Percentiles rank a stretch among this genome's conserved stretches.
Evolutionary conservation across 2,797 vertebrate genomes (phyloP).

Genomic region (Anomalospiza imberbis): DNA sequence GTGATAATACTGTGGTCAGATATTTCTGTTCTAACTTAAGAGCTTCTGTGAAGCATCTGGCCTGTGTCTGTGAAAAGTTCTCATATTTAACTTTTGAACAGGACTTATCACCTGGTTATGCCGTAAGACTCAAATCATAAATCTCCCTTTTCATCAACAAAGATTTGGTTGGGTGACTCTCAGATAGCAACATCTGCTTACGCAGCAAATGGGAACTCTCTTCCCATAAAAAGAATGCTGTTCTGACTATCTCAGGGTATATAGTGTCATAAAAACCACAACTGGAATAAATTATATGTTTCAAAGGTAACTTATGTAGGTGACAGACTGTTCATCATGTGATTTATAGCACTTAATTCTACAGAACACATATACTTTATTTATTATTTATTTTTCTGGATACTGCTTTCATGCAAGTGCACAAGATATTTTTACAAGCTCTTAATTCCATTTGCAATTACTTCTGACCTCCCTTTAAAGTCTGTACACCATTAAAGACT

Average conservation of each 20-base stretch:
- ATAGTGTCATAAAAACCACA: background rate
- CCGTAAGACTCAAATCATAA: slow-evolving; percentile 3
- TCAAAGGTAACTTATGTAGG: background rate
- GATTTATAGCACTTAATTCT: background rate
- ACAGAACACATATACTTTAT: background rate
- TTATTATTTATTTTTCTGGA: background rate
- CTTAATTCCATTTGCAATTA: background rate
- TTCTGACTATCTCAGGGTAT: background rate
- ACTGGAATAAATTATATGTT: background rate
- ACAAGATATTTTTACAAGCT: background rate
- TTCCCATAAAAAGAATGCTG: background rate
- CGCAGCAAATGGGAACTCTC: background rate
- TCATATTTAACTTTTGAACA: slow-evolving; percentile 21
- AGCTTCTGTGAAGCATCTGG: background rate
- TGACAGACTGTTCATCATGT: background rate
- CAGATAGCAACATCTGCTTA: slow-evolving; percentile 35
- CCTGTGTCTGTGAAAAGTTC: background rate
- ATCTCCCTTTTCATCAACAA: slow-evolving; percentile 38
- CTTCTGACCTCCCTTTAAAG: background rate
- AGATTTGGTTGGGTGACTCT: background rate
- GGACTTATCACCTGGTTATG: slow-evolving; percentile 19
- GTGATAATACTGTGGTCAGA: background rate
- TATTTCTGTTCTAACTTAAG: background rate
- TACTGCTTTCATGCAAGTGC: background rate
- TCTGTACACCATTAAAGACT: background rate